phyloP scores from a whole-genome alignment of 2,888 invertebrate species.

The Pinctada fucata region DNA sequence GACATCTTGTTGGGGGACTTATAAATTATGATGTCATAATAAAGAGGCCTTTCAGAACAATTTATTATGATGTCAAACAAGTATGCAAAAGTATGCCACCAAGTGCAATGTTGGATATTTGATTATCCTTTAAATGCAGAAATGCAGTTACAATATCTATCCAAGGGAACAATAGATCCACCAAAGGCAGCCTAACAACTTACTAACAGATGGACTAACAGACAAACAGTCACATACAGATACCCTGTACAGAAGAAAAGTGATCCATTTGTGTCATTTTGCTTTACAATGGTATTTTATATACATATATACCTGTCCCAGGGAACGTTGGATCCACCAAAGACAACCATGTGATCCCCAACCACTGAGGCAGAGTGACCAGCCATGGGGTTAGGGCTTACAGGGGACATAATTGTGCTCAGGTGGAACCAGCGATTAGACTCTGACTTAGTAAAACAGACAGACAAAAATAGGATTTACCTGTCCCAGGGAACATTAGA shows the following conservation, averaged over 20 bases:
- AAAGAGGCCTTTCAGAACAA: too few species aligned
- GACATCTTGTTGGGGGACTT: too few species aligned
- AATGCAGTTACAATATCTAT: constrained; percentile 52
- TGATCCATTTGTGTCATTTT: too few species aligned
- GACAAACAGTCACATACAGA: too few species aligned
- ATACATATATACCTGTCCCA: constrained; percentile 69
- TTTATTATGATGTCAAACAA: too few species aligned
- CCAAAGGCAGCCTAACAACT: constrained; percentile 78
- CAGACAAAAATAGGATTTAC: constrained; percentile 42
- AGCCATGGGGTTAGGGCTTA: constrained; percentile 87
- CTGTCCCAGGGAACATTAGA: constrained; percentile 73
- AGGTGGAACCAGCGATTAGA: constrained; percentile 85
- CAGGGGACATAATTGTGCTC: constrained; percentile 76
- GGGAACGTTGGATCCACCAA: constrained; percentile 78
- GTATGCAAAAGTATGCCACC: too few species aligned
- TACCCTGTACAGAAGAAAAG: too few species aligned
- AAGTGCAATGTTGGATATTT: too few species aligned
- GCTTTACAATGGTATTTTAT: too few species aligned
- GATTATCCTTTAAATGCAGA: too few species aligned
- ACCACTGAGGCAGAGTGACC: constrained; percentile 95
- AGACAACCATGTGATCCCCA: constrained; percentile 77
- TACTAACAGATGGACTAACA: too few species aligned
- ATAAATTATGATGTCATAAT: too few species aligned
- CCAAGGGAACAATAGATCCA: constrained; percentile 76
- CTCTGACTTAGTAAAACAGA: constrained; percentile 81